Evolutionary conservation across 1,140 invertebrate species (phyloP).

Genomic region (Drosophila tropicalis): DNA sequence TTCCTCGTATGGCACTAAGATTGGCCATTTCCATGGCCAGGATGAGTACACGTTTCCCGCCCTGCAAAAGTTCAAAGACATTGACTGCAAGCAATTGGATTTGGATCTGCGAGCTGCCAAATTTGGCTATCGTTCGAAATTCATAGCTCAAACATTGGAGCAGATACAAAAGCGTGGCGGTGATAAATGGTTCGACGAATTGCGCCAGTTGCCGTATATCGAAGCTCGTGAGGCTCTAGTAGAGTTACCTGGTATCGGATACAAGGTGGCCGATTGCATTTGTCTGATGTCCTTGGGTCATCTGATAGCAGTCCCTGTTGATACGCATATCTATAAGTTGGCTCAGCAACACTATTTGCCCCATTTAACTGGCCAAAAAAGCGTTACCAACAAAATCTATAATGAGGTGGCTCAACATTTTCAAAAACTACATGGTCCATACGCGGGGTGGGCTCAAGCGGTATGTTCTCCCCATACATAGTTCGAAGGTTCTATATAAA

Average conservation of each 20-base stretch:
- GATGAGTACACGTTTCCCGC: conserved; percentile 92
- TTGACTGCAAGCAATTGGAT: conserved; percentile 85
- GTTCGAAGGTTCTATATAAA: neutral
- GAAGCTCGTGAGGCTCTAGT: conserved; percentile 90
- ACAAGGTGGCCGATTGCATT: conserved; percentile 99
- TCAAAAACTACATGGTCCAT: conserved; percentile 91
- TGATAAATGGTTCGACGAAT: conserved; percentile 87
- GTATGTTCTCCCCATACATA: conserved; percentile 84
- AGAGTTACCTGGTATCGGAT: conserved; percentile 92
- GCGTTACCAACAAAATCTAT: conserved; percentile 92
- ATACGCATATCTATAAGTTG: conserved; percentile 98
- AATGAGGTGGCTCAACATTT: conserved; percentile 93
- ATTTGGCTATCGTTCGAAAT: conserved; percentile 97
- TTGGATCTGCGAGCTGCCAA: conserved; percentile 89
- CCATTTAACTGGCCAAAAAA: conserved; percentile 90
- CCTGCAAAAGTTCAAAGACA: conserved; percentile 81
- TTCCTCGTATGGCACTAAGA: conserved; percentile 90
- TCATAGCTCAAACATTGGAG: conserved; percentile 90
- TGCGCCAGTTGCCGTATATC: conserved; percentile 88
- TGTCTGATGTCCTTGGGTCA: conserved; percentile 98
- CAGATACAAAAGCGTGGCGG: conserved; percentile 88
- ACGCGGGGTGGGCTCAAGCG: conserved; percentile 98
- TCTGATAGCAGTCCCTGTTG: conserved; percentile 94
- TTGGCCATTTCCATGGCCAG: conserved; percentile 87
- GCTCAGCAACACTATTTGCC: conserved; percentile 92